These are phyloP conservation scores for Calliopsis andreniformis DNA, from an alignment of 1,140 invertebrate species.

Conservation along the genomic window DNA sequence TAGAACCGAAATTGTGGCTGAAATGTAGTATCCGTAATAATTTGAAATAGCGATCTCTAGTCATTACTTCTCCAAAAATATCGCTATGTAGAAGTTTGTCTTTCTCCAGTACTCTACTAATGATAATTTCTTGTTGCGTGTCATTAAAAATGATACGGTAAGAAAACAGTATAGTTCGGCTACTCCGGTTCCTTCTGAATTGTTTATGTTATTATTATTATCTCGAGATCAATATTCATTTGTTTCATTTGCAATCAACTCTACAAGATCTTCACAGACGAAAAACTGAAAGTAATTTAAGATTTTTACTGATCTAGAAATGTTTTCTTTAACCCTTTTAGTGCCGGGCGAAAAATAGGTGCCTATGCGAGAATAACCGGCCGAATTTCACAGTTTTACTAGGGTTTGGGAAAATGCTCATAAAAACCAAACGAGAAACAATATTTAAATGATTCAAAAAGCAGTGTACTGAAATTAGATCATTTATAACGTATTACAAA, in stretches of 20 bases:
- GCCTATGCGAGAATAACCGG: no score
- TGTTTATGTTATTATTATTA: constrained; percentile 36
- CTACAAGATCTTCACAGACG: constrained; percentile 24
- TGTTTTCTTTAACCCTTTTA: no score
- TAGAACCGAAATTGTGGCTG: constrained; percentile 26
- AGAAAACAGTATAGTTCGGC: constrained; percentile 56
- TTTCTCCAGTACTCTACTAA: constrained; percentile 60
- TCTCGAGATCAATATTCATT: constrained; percentile 25
- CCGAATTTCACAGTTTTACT: no score
- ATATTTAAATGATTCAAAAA: no score
- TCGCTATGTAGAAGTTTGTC: constrained; percentile 47
- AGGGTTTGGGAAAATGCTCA: no score
- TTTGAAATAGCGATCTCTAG: constrained; percentile 46
- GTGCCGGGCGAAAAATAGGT: no score
- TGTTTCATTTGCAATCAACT: constrained; percentile 23
- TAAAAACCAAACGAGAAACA: no score
- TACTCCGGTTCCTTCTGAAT: constrained; percentile 13
- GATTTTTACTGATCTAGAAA: constrained; percentile 22
- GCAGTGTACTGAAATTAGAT: no score
- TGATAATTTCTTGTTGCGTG: constrained; percentile 55
- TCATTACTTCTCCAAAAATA: constrained; percentile 57
- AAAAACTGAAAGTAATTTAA: constrained; percentile 28
- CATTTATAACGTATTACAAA: no score
- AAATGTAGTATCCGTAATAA: constrained; percentile 59
- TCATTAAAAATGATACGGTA: constrained; percentile 49